Base-by-base conservation (phyloP, 2,797 vertebrate species). In the Oreochromis grahami region DNA sequence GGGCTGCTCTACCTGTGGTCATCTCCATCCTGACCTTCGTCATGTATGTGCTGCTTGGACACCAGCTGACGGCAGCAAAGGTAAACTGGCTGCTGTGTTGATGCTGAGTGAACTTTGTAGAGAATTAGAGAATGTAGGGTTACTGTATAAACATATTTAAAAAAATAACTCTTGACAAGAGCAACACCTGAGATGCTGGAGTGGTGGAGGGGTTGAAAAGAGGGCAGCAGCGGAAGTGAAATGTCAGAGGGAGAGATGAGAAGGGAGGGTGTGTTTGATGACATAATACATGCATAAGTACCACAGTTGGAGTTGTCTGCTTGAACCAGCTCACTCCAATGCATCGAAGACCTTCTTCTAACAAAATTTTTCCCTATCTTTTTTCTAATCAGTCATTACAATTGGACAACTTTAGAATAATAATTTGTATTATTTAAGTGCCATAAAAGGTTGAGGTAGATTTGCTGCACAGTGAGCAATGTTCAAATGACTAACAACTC, bases 41-140 rank as follows among this genome's bases (percentile, higher is more conserved):
- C 92, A 99, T 98, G 0, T 99, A 97, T 1, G 96, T 98, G 80
- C 92, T 99, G 83, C 93, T 98, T 84, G 98, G 98, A 65, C 94
- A 99, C 86, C 95, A 96, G 90, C 98, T 99, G 74, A 98, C 98
- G 8, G 98, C 98, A 24, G 96, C 98, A 36, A 99, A 98, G 97
- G 89, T 90, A 41, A 53, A 72, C 32, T 41, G 4, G 36, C 13
- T 21, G 34, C 50, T 48, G 38, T 55, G 51, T 17, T 13, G 53
- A 50, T 13, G 32, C 10, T n/a, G 7, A 8, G 50, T 0, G 21
- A 53, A 56, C 58, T 53, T 15, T n/a, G 26, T 1, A 13, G 24
- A 32, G 7, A 63, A 38, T 21, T 45, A 1, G 24, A 7, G 41
- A 51, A 32, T 50, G 34, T 15, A 11, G 53, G 0, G 70, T 43